phyloP scores from a whole-genome alignment of 2,797 vertebrate genomes.

The Erithacus rubecula region DNA sequence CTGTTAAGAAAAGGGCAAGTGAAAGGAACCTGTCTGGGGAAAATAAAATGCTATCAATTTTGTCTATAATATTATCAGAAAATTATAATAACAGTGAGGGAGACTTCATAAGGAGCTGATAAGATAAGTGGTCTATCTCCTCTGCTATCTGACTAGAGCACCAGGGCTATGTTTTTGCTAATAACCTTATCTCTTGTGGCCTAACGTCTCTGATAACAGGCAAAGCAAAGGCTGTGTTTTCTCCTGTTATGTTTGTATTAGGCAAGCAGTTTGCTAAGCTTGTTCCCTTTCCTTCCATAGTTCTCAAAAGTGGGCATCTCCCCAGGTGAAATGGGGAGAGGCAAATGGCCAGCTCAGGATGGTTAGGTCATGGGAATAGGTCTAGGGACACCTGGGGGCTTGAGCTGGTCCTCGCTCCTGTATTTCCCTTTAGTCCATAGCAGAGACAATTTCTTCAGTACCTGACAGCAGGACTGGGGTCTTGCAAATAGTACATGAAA shows the following conservation, averaged over 20 bases:
- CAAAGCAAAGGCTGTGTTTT: neutral
- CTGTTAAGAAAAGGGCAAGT: neutral
- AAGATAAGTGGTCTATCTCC: conserved; percentile 43
- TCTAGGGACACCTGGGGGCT: neutral
- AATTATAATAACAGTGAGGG: conserved; percentile 26
- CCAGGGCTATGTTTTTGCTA: conserved; percentile 30
- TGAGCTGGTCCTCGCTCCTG: neutral
- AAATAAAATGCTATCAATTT: conserved; percentile 10
- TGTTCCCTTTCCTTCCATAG: neutral
- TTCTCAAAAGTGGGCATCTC: neutral
- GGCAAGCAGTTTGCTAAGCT: neutral
- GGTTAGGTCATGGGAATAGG: fast-evolving
- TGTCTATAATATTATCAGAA: conserved; percentile 55
- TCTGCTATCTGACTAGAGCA: conserved; percentile 37
- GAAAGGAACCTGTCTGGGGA: neutral
- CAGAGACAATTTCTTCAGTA: neutral
- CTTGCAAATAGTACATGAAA: neutral
- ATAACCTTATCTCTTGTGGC: conserved; percentile 52
- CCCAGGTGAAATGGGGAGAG: neutral
- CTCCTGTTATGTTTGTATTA: neutral
- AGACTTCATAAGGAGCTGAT: conserved; percentile 43
- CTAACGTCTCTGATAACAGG: conserved; percentile 55
- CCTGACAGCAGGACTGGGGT: neutral
- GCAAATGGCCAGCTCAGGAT: neutral
- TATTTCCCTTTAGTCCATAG: neutral